Conservation (phyloP, 2,113 vertebrate genomes). For the Danio rerio region DNA sequence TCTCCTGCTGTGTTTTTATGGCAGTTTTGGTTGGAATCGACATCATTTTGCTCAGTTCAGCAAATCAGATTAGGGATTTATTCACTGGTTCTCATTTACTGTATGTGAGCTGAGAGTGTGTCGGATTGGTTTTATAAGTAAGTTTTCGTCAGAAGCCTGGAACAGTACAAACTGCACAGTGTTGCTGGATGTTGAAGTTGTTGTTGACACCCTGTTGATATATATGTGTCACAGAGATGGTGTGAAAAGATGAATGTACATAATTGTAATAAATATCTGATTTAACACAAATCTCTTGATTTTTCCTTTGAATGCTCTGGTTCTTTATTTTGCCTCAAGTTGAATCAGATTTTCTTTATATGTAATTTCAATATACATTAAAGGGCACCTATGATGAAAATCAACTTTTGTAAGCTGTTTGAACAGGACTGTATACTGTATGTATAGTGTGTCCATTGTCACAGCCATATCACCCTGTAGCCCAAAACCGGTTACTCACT, state of each 20-base stretch:
- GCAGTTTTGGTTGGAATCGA: neutral
- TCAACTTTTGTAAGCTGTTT: too few species aligned
- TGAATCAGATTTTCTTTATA: too few species aligned
- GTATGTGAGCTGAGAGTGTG: neutral
- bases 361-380: too few species aligned
- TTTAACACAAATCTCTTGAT: conserved; percentile 71
- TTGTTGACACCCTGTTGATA: conserved; percentile 48
- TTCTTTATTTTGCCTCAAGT: too few species aligned
- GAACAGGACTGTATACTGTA: too few species aligned
- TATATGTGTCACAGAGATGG: conserved; percentile 76
- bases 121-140: conserved; percentile 40
- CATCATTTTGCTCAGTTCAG: neutral
- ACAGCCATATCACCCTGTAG: too few species aligned
- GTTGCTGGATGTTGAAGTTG: neutral
- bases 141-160: neutral
- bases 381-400: too few species aligned
- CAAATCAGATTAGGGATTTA: conserved; percentile 14
- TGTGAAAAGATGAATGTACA: conserved; percentile 80
- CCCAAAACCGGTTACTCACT: too few species aligned
- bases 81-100: neutral
- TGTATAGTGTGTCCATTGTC: too few species aligned
- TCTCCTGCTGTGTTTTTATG: conserved; percentile 2
- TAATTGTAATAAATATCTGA: conserved; percentile 89
- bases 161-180: neutral
- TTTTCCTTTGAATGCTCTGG: neutral